Conservation (phyloP, 2,888 invertebrate genomes). For the Mesorhabditis spiculigera region DNA sequence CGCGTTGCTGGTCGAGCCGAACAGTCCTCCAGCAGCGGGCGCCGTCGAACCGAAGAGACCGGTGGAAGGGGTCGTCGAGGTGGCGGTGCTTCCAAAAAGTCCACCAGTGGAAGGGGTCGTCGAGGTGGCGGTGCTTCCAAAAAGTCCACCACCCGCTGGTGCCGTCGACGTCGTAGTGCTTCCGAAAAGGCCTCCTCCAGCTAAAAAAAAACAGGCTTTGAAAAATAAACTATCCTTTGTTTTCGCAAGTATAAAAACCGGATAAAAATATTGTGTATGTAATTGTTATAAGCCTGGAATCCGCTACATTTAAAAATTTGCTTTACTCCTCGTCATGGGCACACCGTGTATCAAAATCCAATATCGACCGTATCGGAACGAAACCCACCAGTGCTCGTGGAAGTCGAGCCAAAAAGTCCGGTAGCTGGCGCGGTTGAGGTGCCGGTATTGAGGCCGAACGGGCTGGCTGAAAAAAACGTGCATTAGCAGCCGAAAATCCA, state of each 20-base stretch:
- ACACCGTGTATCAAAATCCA: too few relatives aligned
- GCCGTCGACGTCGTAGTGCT: neutral
- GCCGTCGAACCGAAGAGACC: neutral
- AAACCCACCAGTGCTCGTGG: too few relatives aligned
- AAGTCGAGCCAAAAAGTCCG: neutral
- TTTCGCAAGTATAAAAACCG: too few relatives aligned
- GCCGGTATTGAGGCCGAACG: neutral
- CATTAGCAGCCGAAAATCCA: too few relatives aligned
- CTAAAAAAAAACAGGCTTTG: too few relatives aligned
- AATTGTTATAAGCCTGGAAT: too few relatives aligned
- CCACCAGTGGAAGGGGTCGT: neutral
- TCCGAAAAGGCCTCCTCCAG: too few relatives aligned
- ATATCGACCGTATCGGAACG: too few relatives aligned
- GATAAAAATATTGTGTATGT: too few relatives aligned
- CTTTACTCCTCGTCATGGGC: too few relatives aligned
- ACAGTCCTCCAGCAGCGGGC: constrained; percentile 14
- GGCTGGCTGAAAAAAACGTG: neutral
- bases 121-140: neutral
- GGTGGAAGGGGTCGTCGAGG: neutral
- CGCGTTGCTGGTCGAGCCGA: constrained; percentile 15
- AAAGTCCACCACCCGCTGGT: neutral
- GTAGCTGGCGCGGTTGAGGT: constrained; percentile 1
- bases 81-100: neutral
- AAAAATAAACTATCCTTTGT: too few relatives aligned
- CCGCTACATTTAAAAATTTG: too few relatives aligned